These are phyloP conservation scores for Morpho deidamia DNA, from an alignment of 2,888 invertebrate species.

Conservation along the genomic window DNA sequence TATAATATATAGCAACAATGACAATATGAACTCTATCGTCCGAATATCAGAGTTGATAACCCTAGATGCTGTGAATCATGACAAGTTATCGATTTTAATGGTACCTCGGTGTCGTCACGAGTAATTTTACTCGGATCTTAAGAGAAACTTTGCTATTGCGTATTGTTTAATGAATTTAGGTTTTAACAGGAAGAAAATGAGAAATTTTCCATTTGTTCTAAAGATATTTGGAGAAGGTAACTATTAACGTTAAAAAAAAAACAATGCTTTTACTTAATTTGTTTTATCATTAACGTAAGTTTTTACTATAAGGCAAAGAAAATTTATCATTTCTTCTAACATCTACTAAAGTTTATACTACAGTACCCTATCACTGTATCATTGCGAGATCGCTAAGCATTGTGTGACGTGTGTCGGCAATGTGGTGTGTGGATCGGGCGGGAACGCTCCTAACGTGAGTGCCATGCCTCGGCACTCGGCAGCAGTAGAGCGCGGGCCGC, in stretches of 20 bases:
- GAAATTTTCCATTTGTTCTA: no score
- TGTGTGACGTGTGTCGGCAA: not conserved
- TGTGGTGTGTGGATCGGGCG: slow-evolving; percentile 23
- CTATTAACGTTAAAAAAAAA: no score
- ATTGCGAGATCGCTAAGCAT: slow-evolving; percentile 1
- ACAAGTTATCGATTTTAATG: slow-evolving; percentile 24
- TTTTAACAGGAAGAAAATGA: no score
- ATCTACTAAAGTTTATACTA: no score
- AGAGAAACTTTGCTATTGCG: slow-evolving; percentile 3
- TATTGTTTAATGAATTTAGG: not conserved
- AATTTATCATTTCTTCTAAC: no score
- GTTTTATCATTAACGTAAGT: no score
- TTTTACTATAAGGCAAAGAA: no score
- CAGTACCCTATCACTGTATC: no score
- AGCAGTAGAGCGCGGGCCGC: slow-evolving; percentile 42
- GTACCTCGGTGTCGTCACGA: slow-evolving; percentile 1
- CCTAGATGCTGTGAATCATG: slow-evolving; percentile 25
- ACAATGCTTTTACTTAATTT: no score
- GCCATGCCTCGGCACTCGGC: slow-evolving; percentile 27
- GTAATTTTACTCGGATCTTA: not conserved
- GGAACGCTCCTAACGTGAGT: slow-evolving; percentile 35
- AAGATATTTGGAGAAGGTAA: no score
- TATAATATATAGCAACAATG: no score
- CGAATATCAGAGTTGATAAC: not conserved
- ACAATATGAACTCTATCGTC: no score